Conservation (phyloP, 1,140 invertebrate species). For the Tetramorium parvispinum region DNA sequence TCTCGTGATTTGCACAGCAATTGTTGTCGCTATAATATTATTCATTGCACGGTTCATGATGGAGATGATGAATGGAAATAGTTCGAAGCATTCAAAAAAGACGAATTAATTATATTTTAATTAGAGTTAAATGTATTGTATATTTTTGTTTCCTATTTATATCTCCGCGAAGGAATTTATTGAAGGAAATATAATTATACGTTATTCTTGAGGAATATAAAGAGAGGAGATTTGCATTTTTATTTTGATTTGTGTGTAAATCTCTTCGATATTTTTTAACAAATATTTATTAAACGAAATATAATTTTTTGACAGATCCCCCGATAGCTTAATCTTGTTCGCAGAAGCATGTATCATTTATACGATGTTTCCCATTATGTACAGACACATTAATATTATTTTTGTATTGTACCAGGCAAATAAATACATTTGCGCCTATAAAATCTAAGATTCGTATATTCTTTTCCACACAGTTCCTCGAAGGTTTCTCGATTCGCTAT, state of each 20-base stretch:
- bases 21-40: neutral
- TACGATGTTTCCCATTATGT: constrained; percentile 17
- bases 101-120: neutral
- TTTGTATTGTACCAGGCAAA: constrained; percentile 25
- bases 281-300: constrained; percentile 51
- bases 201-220: neutral
- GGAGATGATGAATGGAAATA: neutral
- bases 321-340: constrained; percentile 13
- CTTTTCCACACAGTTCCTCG: neutral
- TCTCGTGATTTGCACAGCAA: neutral
- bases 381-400: constrained; percentile 9
- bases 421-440: constrained; percentile 37
- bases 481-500: neutral
- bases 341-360: constrained; percentile 18
- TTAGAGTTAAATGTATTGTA: neutral
- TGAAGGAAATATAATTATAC: neutral
- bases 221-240: neutral
- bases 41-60: neutral
- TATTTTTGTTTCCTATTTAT: neutral
- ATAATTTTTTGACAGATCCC: constrained; percentile 27
- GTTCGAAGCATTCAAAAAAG: neutral
- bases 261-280: constrained; percentile 28
- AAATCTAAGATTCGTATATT: constrained; percentile 15
- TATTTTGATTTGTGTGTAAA: neutral
- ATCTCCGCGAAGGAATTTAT: neutral